Evolutionary conservation across 2,797 vertebrate genomes (phyloP), one percentile per base, ranked within the genome.

Genomic region (Rhodeus uyekii): DNA sequence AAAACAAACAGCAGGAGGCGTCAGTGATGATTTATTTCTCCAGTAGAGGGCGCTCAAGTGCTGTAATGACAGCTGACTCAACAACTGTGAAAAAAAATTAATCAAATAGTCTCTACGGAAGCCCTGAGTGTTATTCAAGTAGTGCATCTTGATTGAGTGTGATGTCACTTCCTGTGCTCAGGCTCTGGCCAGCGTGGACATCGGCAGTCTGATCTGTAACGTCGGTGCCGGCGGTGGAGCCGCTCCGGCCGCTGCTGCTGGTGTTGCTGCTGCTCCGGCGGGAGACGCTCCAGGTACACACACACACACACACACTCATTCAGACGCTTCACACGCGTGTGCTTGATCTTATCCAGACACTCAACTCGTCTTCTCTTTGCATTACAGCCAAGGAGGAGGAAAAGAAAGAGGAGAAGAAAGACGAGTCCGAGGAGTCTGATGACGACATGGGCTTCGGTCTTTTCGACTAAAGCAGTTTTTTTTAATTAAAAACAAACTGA

Each of bases 371-470:
- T 76, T 46, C 29, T 74, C 34, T 77, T 5, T 76, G 34, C 79
- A 60, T 91, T 91, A 12, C 89, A 98, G 98, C 95, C 80, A 98
- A 98, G 88, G 96, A 95, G 85, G 97, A 99, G 87, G 97, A 98
- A 95, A 99, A 99, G 92, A 96, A 99, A 85, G 97, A 99, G 76
- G 97, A 98, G 88, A 98, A 99, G 95, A 97, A 99, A 81, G 98
- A 99, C 78, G 97, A 98, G 88, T 98, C 97, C 0, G 97, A 99
- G 89, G 98, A 97, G 85, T 99, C 97, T 0, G 98, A 99, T 18
- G 97, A 99, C 14, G 98, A 99, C 92, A 99, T 99, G 97, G 98
- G 97, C 90, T 99, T 99, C 86, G 97, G 97, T 94, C 97, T 99
- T 89, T 99, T 99, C 87, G 98, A 99, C 92, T 99, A 96, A 95